Evolutionary conservation across 2,797 vertebrate species (phyloP), one percentile per base, ranked within the genome.

Genomic region (Danio albolineatus): DNA sequence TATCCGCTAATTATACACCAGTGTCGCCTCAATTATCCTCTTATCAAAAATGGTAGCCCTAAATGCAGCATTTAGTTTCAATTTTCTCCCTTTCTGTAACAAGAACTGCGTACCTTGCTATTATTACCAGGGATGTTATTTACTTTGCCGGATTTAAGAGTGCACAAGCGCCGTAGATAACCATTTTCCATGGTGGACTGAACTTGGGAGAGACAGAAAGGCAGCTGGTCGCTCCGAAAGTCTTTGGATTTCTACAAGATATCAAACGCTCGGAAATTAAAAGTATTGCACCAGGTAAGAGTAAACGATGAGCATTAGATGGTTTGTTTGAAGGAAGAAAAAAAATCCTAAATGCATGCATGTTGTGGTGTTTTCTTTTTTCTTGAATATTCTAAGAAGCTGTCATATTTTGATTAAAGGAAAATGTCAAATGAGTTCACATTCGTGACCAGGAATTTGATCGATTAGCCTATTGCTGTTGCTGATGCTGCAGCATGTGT

Each of bases 11-110:
- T 99, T 99, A 98, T 96, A 98, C 95, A 96, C 95, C 96, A 96
- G 95, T 97, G 96, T 98, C 96, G 97, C 96, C 95, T 96, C 97
- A 98, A 98, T 98, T 99, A 98, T 99, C 97, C 97, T 98, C 97
- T 99, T 98, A 98, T 98, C 96, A 98, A 97, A 93, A 98, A 98
- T 96, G 96, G 95, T 96, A 96, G 96, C 96, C 77, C 96, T 99
- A 97, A 98, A 96, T 95, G 96, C 95, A 94, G 97, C 96, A 96
- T 98, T 99, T 98, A 97, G 96, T 98, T 97, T 98, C 97, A 98
- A 96, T 98, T 97, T 96, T 97, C 96, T 95, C 91, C 94, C 89
- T 95, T 97, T 96, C 95, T 96, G 96, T 95, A 97, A 96, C 96
- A 95, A 97, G 96, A 98, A 97, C 95, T 95, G 95, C 95, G 95